Base-by-base conservation (phyloP, 2,113 vertebrate genomes). In the Phainopepla nitens region DNA sequence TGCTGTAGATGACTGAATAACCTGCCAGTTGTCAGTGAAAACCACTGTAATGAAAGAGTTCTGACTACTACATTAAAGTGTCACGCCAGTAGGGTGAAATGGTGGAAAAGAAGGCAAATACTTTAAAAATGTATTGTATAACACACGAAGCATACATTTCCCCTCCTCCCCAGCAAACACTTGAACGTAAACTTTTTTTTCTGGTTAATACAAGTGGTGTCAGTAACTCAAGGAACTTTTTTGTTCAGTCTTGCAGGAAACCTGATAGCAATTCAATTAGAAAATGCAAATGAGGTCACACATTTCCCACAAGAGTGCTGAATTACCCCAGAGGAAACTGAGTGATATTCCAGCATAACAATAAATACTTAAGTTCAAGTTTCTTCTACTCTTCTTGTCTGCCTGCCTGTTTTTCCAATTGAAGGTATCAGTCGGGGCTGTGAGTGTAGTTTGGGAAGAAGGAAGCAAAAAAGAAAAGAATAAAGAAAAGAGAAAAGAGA, bases 211-310 rank as follows among this genome's bases (percentile, higher is more conserved):
- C 53, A 13, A 93, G 76, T 77, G 33, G 65, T 71, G 79, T 92
- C 84, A 36, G 95, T 49, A 94, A 89, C 87, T 83, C 73, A 66
- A 85, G 58, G 76, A 93, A 96, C 61, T 62, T 90, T 86, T 93
- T 78, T 96, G 97, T 96, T 97, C 98, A 97, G 96, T 97, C 97
- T 98, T 98, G 98, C 98, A 97, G 96, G 97, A 97, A 97, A 98
- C 95, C 97, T 97, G 97, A 98, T 97, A 98, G 97, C 97, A 96
- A 94, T 98, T 98, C 98, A 98, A 98, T 98, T 98, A 98, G 98
- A 97, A 98, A 98, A 98, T 98, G 98, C 97, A 98, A 98, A 98
- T 98, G 96, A 97, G 96, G 97, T 95, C 97, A 89, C 93, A 92
- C 76, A 92, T 95, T 98, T 97, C 98, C 97, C 98, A 90, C 72